phyloP scores from a whole-genome alignment of 2,888 invertebrate genomes.

The Drosophila differens region DNA sequence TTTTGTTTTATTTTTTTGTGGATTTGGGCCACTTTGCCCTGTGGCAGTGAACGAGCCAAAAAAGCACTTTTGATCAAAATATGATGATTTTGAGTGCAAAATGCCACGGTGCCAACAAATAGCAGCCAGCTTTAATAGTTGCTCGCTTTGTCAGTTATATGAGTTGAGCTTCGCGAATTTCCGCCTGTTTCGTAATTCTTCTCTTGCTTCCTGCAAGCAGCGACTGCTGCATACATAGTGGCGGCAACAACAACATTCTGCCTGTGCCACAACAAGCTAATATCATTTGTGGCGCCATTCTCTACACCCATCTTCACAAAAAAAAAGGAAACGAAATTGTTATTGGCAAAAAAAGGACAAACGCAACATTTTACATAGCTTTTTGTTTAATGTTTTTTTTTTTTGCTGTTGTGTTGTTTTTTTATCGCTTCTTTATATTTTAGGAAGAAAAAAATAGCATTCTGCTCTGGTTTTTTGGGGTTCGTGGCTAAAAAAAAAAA shows the following conservation, averaged over 20 bases:
- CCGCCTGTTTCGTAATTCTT: constrained; percentile 58
- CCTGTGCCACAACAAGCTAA: constrained; percentile 27
- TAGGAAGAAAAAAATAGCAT: constrained; percentile 13
- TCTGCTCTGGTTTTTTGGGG: neutral
- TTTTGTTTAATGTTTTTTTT: neutral
- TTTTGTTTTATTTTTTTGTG: constrained; percentile 1
- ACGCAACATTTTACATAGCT: constrained; percentile 10
- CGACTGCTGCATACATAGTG: neutral
- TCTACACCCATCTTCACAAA: constrained; percentile 18
- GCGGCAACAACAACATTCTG: constrained; percentile 34
- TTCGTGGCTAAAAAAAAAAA: constrained; percentile 20
- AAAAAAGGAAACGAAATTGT: constrained; percentile 14
- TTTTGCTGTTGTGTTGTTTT: neutral
- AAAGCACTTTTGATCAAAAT: constrained; percentile 46
- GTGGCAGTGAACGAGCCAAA: constrained; percentile 37
- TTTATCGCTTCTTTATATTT: constrained; percentile 24
- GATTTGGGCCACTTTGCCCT: constrained; percentile 35
- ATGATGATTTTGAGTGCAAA: constrained; percentile 47
- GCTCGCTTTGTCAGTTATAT: constrained; percentile 28
- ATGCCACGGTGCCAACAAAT: constrained; percentile 47
- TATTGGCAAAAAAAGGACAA: neutral
- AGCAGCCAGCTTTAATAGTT: constrained; percentile 11
- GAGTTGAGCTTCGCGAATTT: constrained; percentile 18
- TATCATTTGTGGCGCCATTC: constrained; percentile 42
- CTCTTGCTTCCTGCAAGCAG: constrained; percentile 48